Evolutionary conservation across 2,113 vertebrate genomes (phyloP).

Genomic region (Bambusicola thoracicus): DNA sequence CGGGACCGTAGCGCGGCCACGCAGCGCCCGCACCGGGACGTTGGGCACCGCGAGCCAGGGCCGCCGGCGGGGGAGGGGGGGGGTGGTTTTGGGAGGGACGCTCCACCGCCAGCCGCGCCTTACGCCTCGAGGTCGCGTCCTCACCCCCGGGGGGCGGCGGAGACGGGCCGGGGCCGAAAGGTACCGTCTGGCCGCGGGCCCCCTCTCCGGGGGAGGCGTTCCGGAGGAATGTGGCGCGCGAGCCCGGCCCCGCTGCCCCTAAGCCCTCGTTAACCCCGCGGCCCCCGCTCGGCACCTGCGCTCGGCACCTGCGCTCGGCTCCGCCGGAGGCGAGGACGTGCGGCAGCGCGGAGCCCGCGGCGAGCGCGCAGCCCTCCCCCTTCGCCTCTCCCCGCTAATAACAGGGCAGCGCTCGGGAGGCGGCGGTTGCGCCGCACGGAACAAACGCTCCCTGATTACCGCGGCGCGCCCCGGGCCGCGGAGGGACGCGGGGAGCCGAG

Average conservation of each 20-base stretch:
- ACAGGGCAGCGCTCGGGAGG: neutral
- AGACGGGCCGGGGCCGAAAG: too few relatives aligned
- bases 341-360: neutral
- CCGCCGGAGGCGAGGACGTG: neutral
- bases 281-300: neutral
- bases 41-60: neutral
- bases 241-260: neutral
- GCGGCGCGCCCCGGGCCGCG: neutral
- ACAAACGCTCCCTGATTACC: slow-evolving; percentile 24
- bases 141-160: too few relatives aligned
- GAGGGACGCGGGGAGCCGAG: too few relatives aligned
- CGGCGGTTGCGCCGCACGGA: neutral
- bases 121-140: neutral
- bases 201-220: neutral
- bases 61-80: neutral
- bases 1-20: neutral
- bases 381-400: neutral
- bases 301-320: slow-evolving; percentile 9
- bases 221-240: slow-evolving; percentile 16
- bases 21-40: neutral
- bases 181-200: too few relatives aligned
- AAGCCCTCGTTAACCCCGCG: neutral
- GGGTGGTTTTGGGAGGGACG: too few relatives aligned
- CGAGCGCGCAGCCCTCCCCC: neutral
- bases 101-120: neutral